Conservation (phyloP, 2,888 invertebrate genomes). For the Uloborus plumipes region DNA sequence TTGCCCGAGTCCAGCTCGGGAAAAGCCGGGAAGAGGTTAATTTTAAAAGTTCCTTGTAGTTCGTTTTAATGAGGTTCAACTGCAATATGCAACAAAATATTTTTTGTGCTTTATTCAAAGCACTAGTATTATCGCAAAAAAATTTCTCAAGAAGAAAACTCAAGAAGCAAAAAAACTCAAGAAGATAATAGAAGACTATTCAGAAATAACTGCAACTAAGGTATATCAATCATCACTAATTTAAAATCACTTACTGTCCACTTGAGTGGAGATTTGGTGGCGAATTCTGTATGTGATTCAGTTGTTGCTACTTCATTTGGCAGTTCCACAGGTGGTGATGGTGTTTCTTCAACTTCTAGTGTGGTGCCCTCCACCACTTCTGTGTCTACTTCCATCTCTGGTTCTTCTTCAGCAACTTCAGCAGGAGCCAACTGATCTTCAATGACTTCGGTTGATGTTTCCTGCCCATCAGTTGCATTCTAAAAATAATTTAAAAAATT, state of each 20-base stretch:
- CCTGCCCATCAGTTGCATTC: slow-evolving; percentile 9
- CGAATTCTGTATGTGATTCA: slow-evolving; percentile 34
- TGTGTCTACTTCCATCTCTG: slow-evolving; percentile 34
- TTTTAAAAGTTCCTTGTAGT: no score
- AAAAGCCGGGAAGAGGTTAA: no score
- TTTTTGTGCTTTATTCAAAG: no score
- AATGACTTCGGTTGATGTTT: slow-evolving; percentile 21
- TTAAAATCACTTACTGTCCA: slow-evolving; percentile 74
- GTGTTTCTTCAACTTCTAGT: slow-evolving; percentile 26
- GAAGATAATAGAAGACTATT: no score
- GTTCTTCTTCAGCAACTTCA: slow-evolving; percentile 4
- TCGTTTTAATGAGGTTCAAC: no score
- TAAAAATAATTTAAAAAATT: not conserved
- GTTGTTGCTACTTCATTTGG: slow-evolving; percentile 3
- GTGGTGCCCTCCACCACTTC: not conserved
- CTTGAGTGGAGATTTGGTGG: slow-evolving; percentile 77
- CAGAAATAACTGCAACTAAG: not conserved
- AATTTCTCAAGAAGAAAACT: no score
- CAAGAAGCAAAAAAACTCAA: no score
- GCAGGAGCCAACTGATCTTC: slow-evolving; percentile 19
- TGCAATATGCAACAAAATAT: no score
- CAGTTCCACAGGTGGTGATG: slow-evolving; percentile 10
- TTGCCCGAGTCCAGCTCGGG: no score
- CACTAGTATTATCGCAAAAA: no score
- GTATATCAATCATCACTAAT: no score